Conservation (phyloP, 64 coral and sea anemone genomes). For the Hydrozoanthus tunicans region DNA sequence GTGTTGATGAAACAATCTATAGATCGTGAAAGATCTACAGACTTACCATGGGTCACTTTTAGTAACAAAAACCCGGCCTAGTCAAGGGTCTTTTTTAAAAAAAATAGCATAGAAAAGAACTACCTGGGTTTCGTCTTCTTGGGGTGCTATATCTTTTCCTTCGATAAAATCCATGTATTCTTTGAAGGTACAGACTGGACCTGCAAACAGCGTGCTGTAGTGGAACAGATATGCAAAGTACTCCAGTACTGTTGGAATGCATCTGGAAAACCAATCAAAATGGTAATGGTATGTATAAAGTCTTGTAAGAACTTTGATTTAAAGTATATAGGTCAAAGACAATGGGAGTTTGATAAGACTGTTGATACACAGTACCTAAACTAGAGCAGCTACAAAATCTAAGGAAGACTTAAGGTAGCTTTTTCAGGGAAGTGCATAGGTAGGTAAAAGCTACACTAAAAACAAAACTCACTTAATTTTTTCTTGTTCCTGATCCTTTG, state of each 20-base stretch:
- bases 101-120: neutral
- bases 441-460: neutral
- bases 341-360: no score
- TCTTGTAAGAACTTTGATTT: no score
- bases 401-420: no score
- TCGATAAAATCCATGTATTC: conserved; percentile 23
- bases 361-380: no score
- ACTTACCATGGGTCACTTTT: no score
- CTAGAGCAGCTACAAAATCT: no score
- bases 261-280: neutral
- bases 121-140: neutral
- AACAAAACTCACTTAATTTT: conserved; percentile 51
- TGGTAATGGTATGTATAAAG: no score
- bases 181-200: conserved; percentile 7
- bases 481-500: conserved; percentile 29
- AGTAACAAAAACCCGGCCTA: neutral
- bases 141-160: neutral
- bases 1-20: no score
- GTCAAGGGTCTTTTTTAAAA: neutral
- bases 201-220: conserved; percentile 18
- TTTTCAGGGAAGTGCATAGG: neutral
- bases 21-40: no score
- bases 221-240: conserved; percentile 7
- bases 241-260: neutral
- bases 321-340: no score